These are phyloP conservation scores for Puma concolor DNA, from an alignment of 2,113 vertebrate species.

Conservation along the genomic window DNA sequence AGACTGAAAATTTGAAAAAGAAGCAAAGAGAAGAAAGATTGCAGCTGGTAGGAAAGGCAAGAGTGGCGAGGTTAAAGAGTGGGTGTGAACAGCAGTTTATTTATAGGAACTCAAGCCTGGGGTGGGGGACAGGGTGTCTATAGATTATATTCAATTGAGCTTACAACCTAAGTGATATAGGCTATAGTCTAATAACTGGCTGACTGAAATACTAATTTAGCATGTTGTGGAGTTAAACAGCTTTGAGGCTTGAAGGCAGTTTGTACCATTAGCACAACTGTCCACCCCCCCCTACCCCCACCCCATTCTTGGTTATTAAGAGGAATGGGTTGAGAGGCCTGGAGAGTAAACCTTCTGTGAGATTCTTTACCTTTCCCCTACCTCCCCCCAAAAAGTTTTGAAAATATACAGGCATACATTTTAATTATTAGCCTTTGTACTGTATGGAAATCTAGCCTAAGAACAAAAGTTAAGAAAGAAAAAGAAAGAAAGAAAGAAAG, in stretches of 20 bases:
- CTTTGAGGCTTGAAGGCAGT: conserved; percentile 25
- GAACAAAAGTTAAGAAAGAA: conserved; percentile 56
- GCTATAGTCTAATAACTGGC: conserved; percentile 82
- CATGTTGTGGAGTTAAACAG: conserved; percentile 77
- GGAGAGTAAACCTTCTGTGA: conserved; percentile 71
- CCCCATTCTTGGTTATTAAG: conserved; percentile 53
- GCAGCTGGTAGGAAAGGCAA: conserved; percentile 82
- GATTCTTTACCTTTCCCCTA: conserved; percentile 60
- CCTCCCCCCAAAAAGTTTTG: conserved; percentile 59
- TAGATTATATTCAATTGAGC: conserved; percentile 83
- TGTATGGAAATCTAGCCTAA: conserved; percentile 61
- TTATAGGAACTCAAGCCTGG: conserved; percentile 83
- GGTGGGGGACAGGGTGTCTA: conserved; percentile 75
- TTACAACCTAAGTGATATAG: conserved; percentile 82
- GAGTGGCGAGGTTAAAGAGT: conserved; percentile 83
- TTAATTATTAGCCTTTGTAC: conserved; percentile 79
- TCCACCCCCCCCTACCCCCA: no score
- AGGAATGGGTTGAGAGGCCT: conserved; percentile 68
- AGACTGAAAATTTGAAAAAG: conserved; percentile 78
- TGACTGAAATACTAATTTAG: conserved; percentile 84
- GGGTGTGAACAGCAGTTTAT: conserved; percentile 85
- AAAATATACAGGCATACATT: conserved; percentile 73
- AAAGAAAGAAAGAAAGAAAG: background rate
- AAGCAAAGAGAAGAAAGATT: conserved; percentile 77
- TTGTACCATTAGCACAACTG: background rate